A percentile compares a stretch with the other conserved stretches of the same genome.
Evolutionary conservation across 2,888 invertebrate genomes (phyloP).

Genomic region (Craniophora ligustri): DNA sequence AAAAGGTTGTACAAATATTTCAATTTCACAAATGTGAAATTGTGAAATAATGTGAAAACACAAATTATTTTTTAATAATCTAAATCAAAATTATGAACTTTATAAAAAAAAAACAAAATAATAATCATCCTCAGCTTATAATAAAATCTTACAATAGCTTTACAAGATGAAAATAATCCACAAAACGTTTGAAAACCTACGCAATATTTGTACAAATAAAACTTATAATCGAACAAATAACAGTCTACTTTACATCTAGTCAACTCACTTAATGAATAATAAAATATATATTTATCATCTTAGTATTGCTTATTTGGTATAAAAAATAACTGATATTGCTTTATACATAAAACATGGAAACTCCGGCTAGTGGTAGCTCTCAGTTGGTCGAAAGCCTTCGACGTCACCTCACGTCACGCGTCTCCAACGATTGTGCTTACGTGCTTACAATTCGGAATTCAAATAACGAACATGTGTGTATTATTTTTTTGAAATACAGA

Average conservation of each 20-base stretch:
- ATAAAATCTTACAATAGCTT: too few species aligned
- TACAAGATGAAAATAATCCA: too few species aligned
- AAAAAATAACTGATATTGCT: background rate
- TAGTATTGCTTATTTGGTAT: background rate
- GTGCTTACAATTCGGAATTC: constrained; percentile 16
- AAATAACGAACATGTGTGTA: constrained; percentile 6
- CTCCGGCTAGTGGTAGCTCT: constrained; percentile 18
- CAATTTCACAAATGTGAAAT: too few species aligned
- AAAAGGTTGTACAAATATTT: too few species aligned
- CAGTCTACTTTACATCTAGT: background rate
- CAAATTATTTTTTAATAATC: too few species aligned
- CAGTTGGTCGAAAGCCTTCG: constrained; percentile 29
- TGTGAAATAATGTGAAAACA: too few species aligned
- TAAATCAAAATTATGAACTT: too few species aligned
- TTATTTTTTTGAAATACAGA: background rate
- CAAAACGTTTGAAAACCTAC: too few species aligned
- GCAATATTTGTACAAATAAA: too few species aligned
- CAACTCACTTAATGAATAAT: background rate
- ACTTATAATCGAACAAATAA: background rate
- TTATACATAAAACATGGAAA: background rate
- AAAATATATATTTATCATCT: background rate
- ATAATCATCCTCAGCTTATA: too few species aligned
- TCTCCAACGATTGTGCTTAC: constrained; percentile 2
- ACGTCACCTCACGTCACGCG: constrained; percentile 13
- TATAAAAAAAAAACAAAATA: too few species aligned